Evolutionary conservation across 2,113 vertebrate genomes (phyloP).

Genomic region (Notiomystis cincta): DNA sequence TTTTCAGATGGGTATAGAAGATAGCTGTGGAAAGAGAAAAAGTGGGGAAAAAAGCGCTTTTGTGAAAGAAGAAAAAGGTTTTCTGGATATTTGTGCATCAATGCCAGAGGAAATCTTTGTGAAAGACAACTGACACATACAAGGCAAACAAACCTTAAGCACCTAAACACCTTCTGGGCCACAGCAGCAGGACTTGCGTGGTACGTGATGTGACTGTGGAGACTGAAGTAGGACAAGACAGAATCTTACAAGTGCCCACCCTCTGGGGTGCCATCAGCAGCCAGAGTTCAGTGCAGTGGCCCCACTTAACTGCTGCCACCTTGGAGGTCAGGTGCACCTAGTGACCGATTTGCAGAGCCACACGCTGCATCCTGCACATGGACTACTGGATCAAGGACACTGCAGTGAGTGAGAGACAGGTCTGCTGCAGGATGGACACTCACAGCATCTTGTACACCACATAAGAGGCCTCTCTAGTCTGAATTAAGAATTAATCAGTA

Average conservation of each 20-base stretch:
- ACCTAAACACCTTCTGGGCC: neutral
- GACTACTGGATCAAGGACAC: neutral
- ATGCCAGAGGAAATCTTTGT: neutral
- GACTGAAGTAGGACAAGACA: neutral
- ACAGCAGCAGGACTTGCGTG: neutral
- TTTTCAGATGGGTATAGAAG: neutral
- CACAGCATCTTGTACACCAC: neutral
- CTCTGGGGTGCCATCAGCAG: neutral
- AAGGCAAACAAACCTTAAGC: neutral
- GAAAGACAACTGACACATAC: neutral
- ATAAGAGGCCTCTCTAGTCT: neutral
- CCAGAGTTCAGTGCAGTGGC: rapidly evolving
- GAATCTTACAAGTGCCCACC: neutral
- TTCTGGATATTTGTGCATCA: neutral
- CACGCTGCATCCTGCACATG: neutral
- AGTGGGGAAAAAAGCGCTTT: too few relatives aligned
- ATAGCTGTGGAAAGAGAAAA: neutral
- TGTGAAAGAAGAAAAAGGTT: neutral
- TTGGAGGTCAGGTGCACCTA: neutral
- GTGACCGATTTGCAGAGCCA: neutral
- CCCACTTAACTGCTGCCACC: rapidly evolving
- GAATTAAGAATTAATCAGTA: neutral
- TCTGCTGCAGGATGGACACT: too few relatives aligned
- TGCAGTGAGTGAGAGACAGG: neutral
- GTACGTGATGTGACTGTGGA: neutral